Evolutionary conservation across 2,113 vertebrate genomes (phyloP).

Genomic region (Corythaeola cristata): DNA sequence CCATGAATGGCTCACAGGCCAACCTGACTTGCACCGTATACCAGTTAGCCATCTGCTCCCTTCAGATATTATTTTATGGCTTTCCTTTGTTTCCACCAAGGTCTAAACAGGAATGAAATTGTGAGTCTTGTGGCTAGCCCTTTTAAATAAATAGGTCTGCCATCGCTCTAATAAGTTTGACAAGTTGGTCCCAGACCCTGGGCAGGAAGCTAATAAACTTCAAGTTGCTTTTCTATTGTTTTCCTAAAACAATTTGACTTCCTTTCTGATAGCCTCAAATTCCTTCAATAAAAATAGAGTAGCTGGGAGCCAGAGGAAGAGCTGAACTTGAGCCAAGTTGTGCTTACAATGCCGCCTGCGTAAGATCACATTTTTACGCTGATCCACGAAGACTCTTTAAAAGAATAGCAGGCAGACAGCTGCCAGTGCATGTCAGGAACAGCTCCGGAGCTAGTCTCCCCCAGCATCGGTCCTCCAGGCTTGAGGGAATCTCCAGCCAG

Average conservation of each 20-base stretch:
- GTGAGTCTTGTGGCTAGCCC: constrained; percentile 43
- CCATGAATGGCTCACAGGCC: neutral
- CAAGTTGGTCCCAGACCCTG: constrained; percentile 62
- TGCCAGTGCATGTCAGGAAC: constrained; percentile 61
- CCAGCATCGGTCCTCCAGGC: constrained; percentile 22
- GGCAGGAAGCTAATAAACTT: constrained; percentile 80
- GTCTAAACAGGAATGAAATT: constrained; percentile 67
- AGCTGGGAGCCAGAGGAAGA: constrained; percentile 76
- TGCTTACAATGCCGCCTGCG: constrained; percentile 74
- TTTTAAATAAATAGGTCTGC: constrained; percentile 75
- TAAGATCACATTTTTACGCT: constrained; percentile 73
- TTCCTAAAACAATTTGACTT: constrained; percentile 96
- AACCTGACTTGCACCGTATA: constrained; percentile 1
- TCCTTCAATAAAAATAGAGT: constrained; percentile 87
- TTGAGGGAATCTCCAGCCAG: constrained; percentile 37
- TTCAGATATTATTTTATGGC: constrained; percentile 64
- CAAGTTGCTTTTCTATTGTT: constrained; percentile 88
- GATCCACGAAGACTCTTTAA: constrained; percentile 58
- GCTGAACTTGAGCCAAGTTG: constrained; percentile 79
- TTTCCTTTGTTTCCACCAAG: constrained; percentile 64
- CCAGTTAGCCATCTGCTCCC: constrained; percentile 28
- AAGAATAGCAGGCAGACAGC: constrained; percentile 66
- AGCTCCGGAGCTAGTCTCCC: constrained; percentile 6
- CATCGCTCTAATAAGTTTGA: constrained; percentile 64
- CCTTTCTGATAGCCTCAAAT: constrained; percentile 84